phyloP scores from a whole-genome alignment of 2,888 invertebrate species.

The Labia minor region DNA sequence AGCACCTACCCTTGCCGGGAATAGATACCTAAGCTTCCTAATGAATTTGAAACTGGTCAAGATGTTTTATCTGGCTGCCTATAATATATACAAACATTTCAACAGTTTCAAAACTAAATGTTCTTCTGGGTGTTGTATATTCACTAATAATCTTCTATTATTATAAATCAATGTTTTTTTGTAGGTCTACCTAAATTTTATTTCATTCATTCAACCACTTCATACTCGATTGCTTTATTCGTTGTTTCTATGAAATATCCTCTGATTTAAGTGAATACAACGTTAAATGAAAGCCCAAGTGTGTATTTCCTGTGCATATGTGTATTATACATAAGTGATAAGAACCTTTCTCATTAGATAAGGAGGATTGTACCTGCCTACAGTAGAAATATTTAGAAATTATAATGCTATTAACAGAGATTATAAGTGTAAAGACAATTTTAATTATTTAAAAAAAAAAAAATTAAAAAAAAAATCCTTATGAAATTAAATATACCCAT shows the following conservation, averaged over 20 bases:
- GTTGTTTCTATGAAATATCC: neutral
- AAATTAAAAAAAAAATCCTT: neutral
- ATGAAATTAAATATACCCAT: neutral
- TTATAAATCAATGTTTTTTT: neutral
- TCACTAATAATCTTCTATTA: neutral
- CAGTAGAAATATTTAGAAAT: neutral
- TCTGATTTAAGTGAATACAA: constrained; percentile 4
- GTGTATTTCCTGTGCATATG: constrained; percentile 13
- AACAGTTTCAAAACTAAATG: neutral
- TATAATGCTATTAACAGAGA: constrained; percentile 5
- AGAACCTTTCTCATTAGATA: neutral
- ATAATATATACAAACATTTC: neutral
- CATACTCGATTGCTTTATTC: neutral
- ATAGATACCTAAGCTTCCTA: constrained; percentile 13
- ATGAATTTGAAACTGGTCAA: neutral
- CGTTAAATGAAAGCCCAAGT: constrained; percentile 7
- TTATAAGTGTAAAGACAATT: neutral
- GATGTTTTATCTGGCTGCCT: neutral
- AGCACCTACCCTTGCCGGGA: neutral
- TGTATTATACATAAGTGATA: constrained; percentile 13
- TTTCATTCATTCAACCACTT: neutral
- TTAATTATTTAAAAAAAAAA: neutral
- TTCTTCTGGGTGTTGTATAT: neutral
- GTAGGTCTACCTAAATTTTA: neutral
- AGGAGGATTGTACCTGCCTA: constrained; percentile 5